phyloP scores from a whole-genome alignment of 2,888 invertebrate species.

The Zygothrica quintamaculata region DNA sequence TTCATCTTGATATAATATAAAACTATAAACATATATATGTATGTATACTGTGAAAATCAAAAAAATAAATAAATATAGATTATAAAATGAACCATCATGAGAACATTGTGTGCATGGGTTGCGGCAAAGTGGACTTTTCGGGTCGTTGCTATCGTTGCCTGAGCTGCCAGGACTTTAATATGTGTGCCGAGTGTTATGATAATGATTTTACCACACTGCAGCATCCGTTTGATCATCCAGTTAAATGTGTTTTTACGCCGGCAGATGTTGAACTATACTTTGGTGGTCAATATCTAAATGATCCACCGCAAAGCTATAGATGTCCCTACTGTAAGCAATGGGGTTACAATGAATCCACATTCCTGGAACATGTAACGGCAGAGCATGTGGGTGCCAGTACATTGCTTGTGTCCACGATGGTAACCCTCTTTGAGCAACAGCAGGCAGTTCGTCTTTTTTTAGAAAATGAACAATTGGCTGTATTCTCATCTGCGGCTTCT shows the following conservation, averaged over 20 bases:
- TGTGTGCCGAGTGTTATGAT: conserved; percentile 62
- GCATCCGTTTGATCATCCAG: conserved; percentile 68
- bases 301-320: conserved; percentile 69
- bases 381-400: conserved; percentile 56
- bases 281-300: conserved; percentile 65
- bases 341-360: conserved; percentile 67
- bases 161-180: conserved; percentile 56
- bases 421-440: conserved; percentile 64
- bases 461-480: conserved; percentile 65
- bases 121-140: conserved; percentile 46
- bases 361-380: conserved; percentile 59
- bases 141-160: conserved; percentile 68
- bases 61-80: too few relatives aligned
- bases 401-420: conserved; percentile 62
- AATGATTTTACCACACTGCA: conserved; percentile 49
- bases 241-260: conserved; percentile 57
- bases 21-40: too few relatives aligned
- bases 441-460: conserved; percentile 65
- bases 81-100: conserved; percentile 61
- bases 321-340: conserved; percentile 70
- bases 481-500: conserved; percentile 51
- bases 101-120: conserved; percentile 58
- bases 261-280: conserved; percentile 64
- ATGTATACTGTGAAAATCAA: too few relatives aligned
- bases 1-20: too few relatives aligned